Evolutionary conservation across 2,113 vertebrate species (phyloP).

Genomic region (western clawed frog (Xenopus tropicalis)): DNA sequence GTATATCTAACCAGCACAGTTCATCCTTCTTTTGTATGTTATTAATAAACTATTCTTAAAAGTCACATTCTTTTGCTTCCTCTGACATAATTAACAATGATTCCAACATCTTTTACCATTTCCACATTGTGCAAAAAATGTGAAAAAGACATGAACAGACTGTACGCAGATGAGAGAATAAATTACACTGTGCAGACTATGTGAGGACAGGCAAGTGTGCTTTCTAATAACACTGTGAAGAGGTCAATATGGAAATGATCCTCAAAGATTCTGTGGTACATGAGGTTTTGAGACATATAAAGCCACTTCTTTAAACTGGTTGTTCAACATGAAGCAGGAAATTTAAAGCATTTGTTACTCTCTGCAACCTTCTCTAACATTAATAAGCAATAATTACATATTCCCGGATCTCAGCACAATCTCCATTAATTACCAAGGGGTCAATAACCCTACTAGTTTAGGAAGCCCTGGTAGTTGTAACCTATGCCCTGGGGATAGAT

Average conservation of each 20-base stretch:
- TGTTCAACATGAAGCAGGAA: background rate
- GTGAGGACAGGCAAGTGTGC: constrained; percentile 13
- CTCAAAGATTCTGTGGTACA: background rate
- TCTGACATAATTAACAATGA: constrained; percentile 1
- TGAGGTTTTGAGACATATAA: background rate
- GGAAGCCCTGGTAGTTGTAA: too few relatives aligned
- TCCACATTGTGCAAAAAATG: constrained; percentile 4
- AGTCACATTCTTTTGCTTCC: constrained; percentile 1
- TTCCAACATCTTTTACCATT: constrained; percentile 22
- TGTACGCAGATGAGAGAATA: constrained; percentile 19
- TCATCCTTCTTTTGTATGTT: background rate
- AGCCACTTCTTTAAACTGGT: background rate
- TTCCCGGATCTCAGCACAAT: too few relatives aligned
- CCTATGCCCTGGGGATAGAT: too few relatives aligned
- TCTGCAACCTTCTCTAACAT: background rate
- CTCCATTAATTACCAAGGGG: too few relatives aligned
- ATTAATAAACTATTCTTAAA: constrained; percentile 11
- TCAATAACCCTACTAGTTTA: too few relatives aligned
- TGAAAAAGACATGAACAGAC: constrained; percentile 17
- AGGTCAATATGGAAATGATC: constrained; percentile 12
- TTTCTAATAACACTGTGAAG: background rate
- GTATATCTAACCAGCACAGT: too few relatives aligned
- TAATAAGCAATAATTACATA: background rate
- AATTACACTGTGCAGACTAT: constrained; percentile 9
- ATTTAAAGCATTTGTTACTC: background rate